Conservation (phyloP, 2,113 vertebrate species). For the Ia io region DNA sequence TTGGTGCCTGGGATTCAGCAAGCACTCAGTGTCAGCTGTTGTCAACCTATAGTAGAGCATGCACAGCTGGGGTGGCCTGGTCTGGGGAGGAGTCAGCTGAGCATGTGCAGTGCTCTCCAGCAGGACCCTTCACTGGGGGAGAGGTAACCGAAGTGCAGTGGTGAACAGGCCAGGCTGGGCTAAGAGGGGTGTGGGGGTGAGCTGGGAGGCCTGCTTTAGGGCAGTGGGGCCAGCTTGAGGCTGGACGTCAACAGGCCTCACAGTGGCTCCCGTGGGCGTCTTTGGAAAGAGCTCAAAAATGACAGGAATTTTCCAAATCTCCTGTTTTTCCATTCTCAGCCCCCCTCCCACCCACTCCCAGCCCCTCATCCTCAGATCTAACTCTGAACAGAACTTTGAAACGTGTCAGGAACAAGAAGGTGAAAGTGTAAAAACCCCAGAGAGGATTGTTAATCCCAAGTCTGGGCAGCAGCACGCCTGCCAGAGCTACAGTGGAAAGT, state of each 20-base stretch:
- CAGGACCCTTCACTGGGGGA: background rate
- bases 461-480: background rate
- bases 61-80: background rate
- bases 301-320: slow-evolving; percentile 38
- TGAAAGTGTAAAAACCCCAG: background rate
- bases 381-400: slow-evolving; percentile 38
- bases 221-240: background rate
- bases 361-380: background rate
- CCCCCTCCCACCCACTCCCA: background rate
- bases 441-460: background rate
- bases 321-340: slow-evolving; percentile 20
- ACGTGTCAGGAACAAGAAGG: slow-evolving; percentile 23
- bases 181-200: rapidly evolving
- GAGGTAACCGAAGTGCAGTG: background rate
- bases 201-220: background rate
- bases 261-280: background rate
- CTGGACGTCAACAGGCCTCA: background rate
- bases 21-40: background rate
- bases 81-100: background rate
- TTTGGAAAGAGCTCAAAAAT: slow-evolving; percentile 40
- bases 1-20: background rate
- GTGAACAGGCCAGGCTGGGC: background rate
- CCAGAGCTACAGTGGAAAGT: background rate
- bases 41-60: background rate
- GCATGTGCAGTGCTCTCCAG: background rate